phyloP scores from a whole-genome alignment of 2,113 vertebrate species.

The Helogale parvula region DNA sequence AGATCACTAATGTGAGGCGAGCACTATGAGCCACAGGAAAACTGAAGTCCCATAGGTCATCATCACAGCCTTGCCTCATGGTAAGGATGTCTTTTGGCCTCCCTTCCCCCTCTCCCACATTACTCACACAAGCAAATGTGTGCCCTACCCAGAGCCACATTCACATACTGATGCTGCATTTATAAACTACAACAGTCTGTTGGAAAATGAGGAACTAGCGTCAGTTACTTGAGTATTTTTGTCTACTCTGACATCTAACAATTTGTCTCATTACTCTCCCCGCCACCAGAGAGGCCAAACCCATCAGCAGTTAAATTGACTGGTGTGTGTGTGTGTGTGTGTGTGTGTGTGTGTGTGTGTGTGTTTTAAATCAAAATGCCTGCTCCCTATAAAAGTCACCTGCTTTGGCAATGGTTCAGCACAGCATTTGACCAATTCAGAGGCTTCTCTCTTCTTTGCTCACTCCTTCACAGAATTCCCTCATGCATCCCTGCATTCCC shows the following conservation, averaged over 20 bases:
- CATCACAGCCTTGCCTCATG: background rate
- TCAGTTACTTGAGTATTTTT: background rate
- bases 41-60: background rate
- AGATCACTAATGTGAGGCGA: background rate
- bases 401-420: background rate
- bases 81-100: background rate
- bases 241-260: background rate
- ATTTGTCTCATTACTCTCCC: background rate
- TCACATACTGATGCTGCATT: background rate
- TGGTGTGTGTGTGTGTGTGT: background rate
- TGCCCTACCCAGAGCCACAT: background rate
- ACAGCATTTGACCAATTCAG: background rate
- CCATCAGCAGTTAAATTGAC: constrained; percentile 28
- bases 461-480: background rate
- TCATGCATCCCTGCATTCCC: background rate
- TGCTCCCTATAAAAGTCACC: background rate
- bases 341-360: background rate
- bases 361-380: background rate
- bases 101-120: background rate
- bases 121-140: background rate
- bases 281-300: background rate
- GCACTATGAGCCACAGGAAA: background rate
- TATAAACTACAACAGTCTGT: background rate
- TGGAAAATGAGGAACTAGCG: background rate
- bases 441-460: background rate